These are phyloP conservation scores for Acronicta aceris DNA, from an alignment of 2,888 invertebrate genomes.

Conservation along the genomic window DNA sequence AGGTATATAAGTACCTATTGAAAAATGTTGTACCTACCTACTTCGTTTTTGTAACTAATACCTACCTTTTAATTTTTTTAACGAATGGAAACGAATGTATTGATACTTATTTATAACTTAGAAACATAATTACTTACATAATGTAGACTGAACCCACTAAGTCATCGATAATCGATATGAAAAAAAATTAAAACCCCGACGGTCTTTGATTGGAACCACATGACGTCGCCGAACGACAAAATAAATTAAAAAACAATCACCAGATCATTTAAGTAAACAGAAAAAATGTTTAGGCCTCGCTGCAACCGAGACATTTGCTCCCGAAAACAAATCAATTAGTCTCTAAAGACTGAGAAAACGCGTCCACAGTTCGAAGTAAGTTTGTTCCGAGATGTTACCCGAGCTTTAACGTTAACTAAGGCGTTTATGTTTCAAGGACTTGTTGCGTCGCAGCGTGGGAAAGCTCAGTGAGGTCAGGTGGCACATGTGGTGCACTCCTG, in stretches of 20 bases:
- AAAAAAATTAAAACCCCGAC: constrained; percentile 79
- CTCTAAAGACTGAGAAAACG: constrained; percentile 53
- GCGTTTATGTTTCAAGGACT: constrained; percentile 78
- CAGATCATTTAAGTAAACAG: constrained; percentile 87
- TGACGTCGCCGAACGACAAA: constrained; percentile 83
- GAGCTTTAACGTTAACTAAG: constrained; percentile 71
- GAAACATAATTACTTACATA: constrained; percentile 29
- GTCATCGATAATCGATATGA: constrained; percentile 65
- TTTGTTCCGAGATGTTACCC: constrained; percentile 64
- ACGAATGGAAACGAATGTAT: no score
- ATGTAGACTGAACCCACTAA: constrained; percentile 46
- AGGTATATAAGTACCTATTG: no score
- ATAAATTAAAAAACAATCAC: constrained; percentile 89
- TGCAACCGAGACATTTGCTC: constrained; percentile 82
- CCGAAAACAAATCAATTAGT: constrained; percentile 75
- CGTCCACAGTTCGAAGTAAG: constrained; percentile 61
- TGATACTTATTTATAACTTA: constrained; percentile 5
- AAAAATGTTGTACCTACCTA: no score
- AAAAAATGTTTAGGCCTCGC: constrained; percentile 83
- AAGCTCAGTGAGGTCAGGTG: constrained; percentile 87
- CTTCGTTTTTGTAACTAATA: no score
- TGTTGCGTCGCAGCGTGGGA: constrained; percentile 81
- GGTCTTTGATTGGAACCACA: constrained; percentile 86
- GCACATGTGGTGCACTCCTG: constrained; percentile 86
- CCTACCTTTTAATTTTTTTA: no score